phyloP scores from a whole-genome alignment of 2,113 vertebrate genomes.

The Heterotilapia buettikoferi region DNA sequence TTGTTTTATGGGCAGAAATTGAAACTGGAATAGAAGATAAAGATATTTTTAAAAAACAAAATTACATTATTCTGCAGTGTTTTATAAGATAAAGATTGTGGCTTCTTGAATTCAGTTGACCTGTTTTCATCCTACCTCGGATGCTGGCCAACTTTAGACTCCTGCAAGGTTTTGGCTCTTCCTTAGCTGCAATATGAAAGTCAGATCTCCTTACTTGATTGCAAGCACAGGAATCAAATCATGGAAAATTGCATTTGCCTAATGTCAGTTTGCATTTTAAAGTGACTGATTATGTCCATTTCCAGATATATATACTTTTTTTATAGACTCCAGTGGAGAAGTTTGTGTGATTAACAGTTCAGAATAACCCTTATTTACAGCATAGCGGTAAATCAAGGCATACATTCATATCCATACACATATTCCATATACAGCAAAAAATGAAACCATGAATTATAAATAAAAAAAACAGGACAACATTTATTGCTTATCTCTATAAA shows the following conservation, averaged over 20 bases:
- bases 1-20: slow-evolving; percentile 57
- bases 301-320: background rate
- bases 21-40: slow-evolving; percentile 19
- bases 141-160: slow-evolving; percentile 6
- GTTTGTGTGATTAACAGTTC: background rate
- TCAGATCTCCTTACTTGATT: background rate
- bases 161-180: background rate
- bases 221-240: background rate
- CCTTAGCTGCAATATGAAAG: background rate
- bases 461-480: background rate
- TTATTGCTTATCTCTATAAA: background rate
- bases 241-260: background rate
- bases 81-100: background rate
- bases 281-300: background rate
- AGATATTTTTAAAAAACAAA: background rate
- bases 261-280: background rate
- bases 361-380: background rate
- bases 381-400: fast-evolving
- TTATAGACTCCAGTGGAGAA: background rate
- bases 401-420: fast-evolving
- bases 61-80: background rate
- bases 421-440: background rate
- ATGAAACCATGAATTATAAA: background rate
- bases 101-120: background rate
- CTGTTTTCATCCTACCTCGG: slow-evolving; percentile 3